Evolutionary conservation across 2,888 invertebrate species (phyloP).

Genomic region (Nemapogon koenigi): DNA sequence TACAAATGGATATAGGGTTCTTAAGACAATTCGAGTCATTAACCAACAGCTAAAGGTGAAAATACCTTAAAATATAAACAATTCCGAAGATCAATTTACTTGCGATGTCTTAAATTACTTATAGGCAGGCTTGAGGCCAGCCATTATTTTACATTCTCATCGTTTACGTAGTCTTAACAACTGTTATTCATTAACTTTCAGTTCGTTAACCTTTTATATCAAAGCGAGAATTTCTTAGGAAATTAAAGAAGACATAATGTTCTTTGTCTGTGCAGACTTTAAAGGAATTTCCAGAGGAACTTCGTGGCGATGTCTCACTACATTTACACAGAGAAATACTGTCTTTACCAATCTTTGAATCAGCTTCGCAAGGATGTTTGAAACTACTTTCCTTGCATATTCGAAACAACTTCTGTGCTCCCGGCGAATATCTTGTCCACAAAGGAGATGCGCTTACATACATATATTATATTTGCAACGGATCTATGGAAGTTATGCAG

Average conservation of each 20-base stretch:
- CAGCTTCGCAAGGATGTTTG: conserved; percentile 92
- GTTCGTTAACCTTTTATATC: too few relatives aligned
- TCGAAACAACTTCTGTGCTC: conserved; percentile 93
- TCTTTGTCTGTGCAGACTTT: conserved; percentile 71
- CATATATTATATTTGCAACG: conserved; percentile 95
- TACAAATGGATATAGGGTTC: too few relatives aligned
- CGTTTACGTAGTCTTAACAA: too few relatives aligned
- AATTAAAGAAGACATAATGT: background rate
- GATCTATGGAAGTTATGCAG: conserved; percentile 97
- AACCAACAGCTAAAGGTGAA: too few relatives aligned
- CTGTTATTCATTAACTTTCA: too few relatives aligned
- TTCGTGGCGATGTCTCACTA: conserved; percentile 94
- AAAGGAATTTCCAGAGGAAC: conserved; percentile 95
- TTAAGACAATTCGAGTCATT: too few relatives aligned
- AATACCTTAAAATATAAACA: too few relatives aligned
- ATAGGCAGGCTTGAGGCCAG: too few relatives aligned
- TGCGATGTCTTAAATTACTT: too few relatives aligned
- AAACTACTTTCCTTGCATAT: conserved; percentile 92
- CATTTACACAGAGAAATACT: conserved; percentile 95
- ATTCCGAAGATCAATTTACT: too few relatives aligned
- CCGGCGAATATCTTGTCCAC: conserved; percentile 93
- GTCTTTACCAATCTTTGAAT: conserved; percentile 92
- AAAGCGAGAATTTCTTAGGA: too few relatives aligned
- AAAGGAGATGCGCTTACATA: conserved; percentile 93
- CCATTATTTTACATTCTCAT: too few relatives aligned